Evolutionary conservation across 30 jellyfish, hydroid and myxozoan genomes (phyloP).

Genomic region (Cassiopea andromeda): DNA sequence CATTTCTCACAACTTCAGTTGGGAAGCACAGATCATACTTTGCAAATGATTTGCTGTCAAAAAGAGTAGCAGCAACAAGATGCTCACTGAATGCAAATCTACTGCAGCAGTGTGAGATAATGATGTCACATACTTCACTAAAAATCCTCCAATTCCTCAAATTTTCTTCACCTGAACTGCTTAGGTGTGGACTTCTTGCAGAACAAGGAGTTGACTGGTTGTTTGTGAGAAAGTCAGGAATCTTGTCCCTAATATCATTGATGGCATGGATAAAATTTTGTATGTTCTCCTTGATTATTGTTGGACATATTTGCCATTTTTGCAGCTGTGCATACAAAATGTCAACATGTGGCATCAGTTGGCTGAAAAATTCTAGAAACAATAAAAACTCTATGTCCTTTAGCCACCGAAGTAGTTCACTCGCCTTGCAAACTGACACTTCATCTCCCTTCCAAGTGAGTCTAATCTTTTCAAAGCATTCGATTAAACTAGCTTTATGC

Average conservation of each 20-base stretch:
- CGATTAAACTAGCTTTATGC: too few species aligned
- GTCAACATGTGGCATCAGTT: slow-evolving; percentile 31
- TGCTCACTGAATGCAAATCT: slow-evolving; percentile 5
- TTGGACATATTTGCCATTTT: slow-evolving; percentile 49
- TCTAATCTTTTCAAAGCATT: too few species aligned
- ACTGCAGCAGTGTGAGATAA: slow-evolving; percentile 12
- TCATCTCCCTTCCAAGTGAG: slow-evolving; percentile 31
- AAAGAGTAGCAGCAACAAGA: slow-evolving; percentile 34
- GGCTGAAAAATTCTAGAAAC: slow-evolving; percentile 29
- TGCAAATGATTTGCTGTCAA: slow-evolving; percentile 1
- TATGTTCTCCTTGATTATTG: slow-evolving; percentile 28
- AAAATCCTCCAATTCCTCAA: background rate
- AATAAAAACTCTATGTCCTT: slow-evolving; percentile 35
- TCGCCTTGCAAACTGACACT: slow-evolving; percentile 31
- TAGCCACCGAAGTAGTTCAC: slow-evolving; percentile 45
- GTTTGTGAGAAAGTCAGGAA: slow-evolving; percentile 1
- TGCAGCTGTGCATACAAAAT: slow-evolving; percentile 50
- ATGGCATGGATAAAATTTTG: slow-evolving; percentile 17
- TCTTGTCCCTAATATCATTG: slow-evolving; percentile 17
- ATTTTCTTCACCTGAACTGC: slow-evolving; percentile 10
- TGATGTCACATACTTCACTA: background rate
- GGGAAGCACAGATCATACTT: slow-evolving; percentile 6
- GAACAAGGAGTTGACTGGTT: background rate
- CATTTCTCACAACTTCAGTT: slow-evolving; percentile 22
- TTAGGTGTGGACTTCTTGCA: slow-evolving; percentile 23